These are phyloP conservation scores for Zaprionus kolodkinae DNA, from an alignment of 1,140 invertebrate genomes.

Conservation along the genomic window DNA sequence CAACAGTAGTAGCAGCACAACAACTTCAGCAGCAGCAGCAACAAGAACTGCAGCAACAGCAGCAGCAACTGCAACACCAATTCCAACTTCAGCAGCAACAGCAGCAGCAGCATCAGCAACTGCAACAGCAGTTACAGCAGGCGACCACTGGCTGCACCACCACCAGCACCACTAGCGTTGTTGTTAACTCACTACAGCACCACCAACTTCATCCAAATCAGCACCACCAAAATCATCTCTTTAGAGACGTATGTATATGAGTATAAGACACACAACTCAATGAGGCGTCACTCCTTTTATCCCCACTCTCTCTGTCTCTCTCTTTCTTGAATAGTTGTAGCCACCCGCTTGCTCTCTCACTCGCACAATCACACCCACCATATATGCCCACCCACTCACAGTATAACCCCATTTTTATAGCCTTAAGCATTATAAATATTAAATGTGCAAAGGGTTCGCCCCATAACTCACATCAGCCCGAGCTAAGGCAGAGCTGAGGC, in stretches of 20 bases:
- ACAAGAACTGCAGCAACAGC: slow-evolving; percentile 45
- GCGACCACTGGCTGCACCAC: slow-evolving; percentile 49
- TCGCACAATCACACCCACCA: background rate
- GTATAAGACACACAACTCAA: slow-evolving; percentile 31
- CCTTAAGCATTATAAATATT: slow-evolving; percentile 41
- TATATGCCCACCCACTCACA: background rate
- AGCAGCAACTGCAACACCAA: slow-evolving; percentile 44
- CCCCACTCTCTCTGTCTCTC: background rate
- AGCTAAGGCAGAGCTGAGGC: background rate
- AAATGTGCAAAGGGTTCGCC: slow-evolving; percentile 31
- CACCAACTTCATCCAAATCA: slow-evolving; percentile 84
- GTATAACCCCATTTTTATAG: slow-evolving; percentile 25
- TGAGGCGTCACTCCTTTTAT: background rate
- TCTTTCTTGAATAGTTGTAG: slow-evolving; percentile 1
- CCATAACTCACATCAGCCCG: slow-evolving; percentile 33
- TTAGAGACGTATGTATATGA: slow-evolving; percentile 84
- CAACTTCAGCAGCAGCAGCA: slow-evolving; percentile 42
- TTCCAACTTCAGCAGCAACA: slow-evolving; percentile 41
- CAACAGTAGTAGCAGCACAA: slow-evolving; percentile 26
- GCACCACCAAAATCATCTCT: slow-evolving; percentile 84
- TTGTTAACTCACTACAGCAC: slow-evolving; percentile 84
- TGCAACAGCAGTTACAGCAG: slow-evolving; percentile 47
- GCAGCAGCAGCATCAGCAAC: slow-evolving; percentile 43
- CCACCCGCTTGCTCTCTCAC: background rate
- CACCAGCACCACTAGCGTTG: slow-evolving; percentile 70